Evolutionary conservation across 2,113 vertebrate species (phyloP).

Genomic region (Panthera tigris): DNA sequence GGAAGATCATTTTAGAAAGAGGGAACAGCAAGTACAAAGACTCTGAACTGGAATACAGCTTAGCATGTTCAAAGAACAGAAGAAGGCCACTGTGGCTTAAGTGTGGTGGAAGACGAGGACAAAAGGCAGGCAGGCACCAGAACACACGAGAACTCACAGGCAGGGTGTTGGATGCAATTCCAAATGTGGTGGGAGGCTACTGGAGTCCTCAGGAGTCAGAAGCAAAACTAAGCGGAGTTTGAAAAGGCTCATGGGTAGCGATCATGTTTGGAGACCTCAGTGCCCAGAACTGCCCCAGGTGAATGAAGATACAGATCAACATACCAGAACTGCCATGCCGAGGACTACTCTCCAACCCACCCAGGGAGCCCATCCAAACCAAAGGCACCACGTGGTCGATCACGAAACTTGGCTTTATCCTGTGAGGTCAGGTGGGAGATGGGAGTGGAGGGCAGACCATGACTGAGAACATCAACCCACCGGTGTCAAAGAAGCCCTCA

Average conservation of each 20-base stretch:
- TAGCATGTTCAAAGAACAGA: not conserved
- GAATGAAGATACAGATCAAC: not conserved
- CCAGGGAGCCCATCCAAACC: not conserved
- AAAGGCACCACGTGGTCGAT: no score
- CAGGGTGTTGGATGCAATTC: not conserved
- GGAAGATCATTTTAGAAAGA: not conserved
- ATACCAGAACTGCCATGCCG: not conserved
- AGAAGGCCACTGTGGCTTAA: fast-evolving
- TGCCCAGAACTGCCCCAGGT: not conserved
- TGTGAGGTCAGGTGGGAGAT: not conserved
- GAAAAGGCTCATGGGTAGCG: not conserved
- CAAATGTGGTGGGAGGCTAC: not conserved
- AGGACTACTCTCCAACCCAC: not conserved
- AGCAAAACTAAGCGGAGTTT: not conserved
- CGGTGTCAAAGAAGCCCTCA: not conserved
- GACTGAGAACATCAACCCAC: not conserved
- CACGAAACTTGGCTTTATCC: not conserved
- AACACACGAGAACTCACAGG: fast-evolving
- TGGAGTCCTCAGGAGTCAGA: not conserved
- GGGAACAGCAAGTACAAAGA: not conserved
- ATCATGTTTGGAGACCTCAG: not conserved
- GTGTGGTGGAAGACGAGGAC: not conserved
- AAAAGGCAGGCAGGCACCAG: not conserved
- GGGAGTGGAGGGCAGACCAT: not conserved
- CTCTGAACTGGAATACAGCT: not conserved